phyloP scores from a whole-genome alignment of 2,888 invertebrate species.

The Pyrgus malvae region DNA sequence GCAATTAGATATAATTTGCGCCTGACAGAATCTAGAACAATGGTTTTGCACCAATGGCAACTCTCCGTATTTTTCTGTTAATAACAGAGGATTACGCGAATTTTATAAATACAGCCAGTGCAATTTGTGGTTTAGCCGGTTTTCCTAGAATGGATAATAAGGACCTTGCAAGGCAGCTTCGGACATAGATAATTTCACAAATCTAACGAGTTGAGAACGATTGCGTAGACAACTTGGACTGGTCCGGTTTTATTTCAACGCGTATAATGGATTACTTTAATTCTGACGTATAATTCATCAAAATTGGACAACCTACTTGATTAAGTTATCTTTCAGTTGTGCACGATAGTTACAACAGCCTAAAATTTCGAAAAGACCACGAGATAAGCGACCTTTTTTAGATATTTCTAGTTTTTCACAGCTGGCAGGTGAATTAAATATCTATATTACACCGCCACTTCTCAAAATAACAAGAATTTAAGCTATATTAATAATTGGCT shows the following conservation, averaged over 20 bases:
- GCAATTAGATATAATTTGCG: not conserved
- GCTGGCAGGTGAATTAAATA: too few species aligned
- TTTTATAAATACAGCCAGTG: constrained; percentile 13
- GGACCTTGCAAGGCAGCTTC: constrained; percentile 14
- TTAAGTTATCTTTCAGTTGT: too few species aligned
- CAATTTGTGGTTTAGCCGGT: constrained; percentile 15
- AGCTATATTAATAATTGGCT: too few species aligned
- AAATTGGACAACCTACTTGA: too few species aligned
- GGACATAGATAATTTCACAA: constrained; percentile 2
- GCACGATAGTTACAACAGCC: too few species aligned
- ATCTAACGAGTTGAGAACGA: constrained; percentile 6
- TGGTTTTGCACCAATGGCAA: not conserved
- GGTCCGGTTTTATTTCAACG: not conserved
- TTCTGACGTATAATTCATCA: too few species aligned
- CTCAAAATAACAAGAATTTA: too few species aligned
- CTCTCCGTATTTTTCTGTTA: not conserved
- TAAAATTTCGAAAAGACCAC: too few species aligned
- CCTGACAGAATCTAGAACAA: constrained; percentile 4
- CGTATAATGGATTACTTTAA: too few species aligned
- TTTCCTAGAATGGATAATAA: not conserved
- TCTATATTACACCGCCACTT: too few species aligned
- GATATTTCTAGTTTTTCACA: too few species aligned
- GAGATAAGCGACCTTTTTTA: too few species aligned
- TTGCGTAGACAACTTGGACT: not conserved
- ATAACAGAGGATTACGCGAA: constrained; percentile 2